A percentile compares a stretch with the other conserved stretches of the same genome.
Conservation (phyloP, 2,888 invertebrate genomes). For the Rhorus exstirpatorius region DNA sequence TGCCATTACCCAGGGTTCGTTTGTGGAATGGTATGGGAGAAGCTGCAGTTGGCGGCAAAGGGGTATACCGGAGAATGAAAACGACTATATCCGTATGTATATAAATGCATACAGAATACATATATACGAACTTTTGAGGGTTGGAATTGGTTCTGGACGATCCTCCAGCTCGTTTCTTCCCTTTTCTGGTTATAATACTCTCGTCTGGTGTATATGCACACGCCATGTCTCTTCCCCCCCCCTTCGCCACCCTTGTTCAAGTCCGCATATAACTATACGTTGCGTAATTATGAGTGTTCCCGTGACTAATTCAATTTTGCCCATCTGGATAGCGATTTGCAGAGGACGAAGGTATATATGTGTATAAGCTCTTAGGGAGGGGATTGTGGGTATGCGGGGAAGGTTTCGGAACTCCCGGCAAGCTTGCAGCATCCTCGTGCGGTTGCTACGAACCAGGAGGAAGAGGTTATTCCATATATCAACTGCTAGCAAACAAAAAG, state of each 20-base stretch:
- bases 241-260: neutral
- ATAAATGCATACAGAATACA: no score
- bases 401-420: conserved; percentile 9
- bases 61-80: conserved; percentile 25
- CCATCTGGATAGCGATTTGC: conserved; percentile 77
- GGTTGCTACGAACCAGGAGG: conserved; percentile 2
- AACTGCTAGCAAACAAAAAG: neutral
- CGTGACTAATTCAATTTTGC: conserved; percentile 78
- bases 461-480: conserved; percentile 8
- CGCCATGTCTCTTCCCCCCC: neutral
- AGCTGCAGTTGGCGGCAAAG: conserved; percentile 46
- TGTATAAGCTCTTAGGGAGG: conserved; percentile 2
- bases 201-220: conserved; percentile 46
- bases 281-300: conserved; percentile 77
- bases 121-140: conserved; percentile 34
- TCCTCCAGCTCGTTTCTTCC: conserved; percentile 48
- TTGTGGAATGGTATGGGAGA: conserved; percentile 50
- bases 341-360: conserved; percentile 35
- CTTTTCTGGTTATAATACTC: conserved; percentile 42
- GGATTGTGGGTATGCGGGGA: neutral
- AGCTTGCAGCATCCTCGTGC: conserved; percentile 6
- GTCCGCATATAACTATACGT: conserved; percentile 43
- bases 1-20: conserved; percentile 74
- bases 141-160: conserved; percentile 59
- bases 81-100: conserved; percentile 22